These are phyloP conservation scores for Drosophila willistoni DNA, from an alignment of 1,140 invertebrate species.

Conservation along the genomic window DNA sequence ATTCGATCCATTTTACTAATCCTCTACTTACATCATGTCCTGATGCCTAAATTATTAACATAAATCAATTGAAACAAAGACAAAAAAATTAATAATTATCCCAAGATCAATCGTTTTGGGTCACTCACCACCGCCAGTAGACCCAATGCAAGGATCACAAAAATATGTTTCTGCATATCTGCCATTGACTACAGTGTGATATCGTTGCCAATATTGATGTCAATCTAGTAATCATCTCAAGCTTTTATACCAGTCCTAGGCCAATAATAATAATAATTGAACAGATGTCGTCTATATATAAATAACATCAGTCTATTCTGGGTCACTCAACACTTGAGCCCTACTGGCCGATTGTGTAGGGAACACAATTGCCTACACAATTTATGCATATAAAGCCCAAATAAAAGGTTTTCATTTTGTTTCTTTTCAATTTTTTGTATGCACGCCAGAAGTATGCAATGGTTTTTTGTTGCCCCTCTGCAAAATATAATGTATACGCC, in stretches of 20 bases:
- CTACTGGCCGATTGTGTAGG: background rate
- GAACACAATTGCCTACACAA: background rate
- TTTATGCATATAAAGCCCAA: background rate
- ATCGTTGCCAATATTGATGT: background rate
- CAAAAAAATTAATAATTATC: background rate
- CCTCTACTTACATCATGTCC: slow-evolving; percentile 43
- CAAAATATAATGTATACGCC: no score
- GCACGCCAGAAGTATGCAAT: background rate
- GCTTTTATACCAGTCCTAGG: slow-evolving; percentile 8
- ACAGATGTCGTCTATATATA: slow-evolving; percentile 6
- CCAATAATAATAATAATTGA: slow-evolving; percentile 9
- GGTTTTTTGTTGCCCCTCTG: background rate
- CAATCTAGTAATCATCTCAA: background rate
- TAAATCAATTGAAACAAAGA: background rate
- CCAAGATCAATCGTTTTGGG: background rate
- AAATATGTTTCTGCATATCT: slow-evolving; percentile 27
- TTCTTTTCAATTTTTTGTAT: background rate
- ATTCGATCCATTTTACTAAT: background rate
- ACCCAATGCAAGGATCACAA: slow-evolving; percentile 3
- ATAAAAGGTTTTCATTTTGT: background rate
- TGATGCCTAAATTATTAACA: slow-evolving; percentile 20
- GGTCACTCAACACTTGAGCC: background rate
- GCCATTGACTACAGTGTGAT: background rate
- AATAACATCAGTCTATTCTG: background rate
- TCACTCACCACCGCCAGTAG: slow-evolving; percentile 35